phyloP scores from a whole-genome alignment of 2,113 vertebrate genomes.

The Oplegnathus fasciatus region DNA sequence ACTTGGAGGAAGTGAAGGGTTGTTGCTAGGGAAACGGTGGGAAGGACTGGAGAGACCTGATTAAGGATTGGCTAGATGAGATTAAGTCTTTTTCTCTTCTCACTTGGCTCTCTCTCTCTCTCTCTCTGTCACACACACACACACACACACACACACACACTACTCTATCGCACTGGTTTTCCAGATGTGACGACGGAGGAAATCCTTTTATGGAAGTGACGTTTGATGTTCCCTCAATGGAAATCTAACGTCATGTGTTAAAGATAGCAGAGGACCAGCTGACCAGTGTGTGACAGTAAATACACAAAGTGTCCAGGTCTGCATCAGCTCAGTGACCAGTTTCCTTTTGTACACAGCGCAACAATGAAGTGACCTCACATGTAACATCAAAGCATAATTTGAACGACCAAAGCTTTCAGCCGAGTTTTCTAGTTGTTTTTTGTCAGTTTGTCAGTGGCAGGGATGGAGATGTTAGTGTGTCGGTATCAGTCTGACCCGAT shows the following conservation, averaged over 20 bases:
- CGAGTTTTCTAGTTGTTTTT: neutral
- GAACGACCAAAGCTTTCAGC: neutral
- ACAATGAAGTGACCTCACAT: constrained; percentile 54
- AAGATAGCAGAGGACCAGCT: constrained; percentile 27
- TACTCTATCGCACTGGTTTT: neutral
- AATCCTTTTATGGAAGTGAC: constrained; percentile 56
- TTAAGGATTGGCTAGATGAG: constrained; percentile 73
- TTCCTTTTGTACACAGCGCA: constrained; percentile 36
- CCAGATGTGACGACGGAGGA: constrained; percentile 20
- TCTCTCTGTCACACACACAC: neutral
- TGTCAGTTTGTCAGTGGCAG: neutral
- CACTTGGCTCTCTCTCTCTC: neutral
- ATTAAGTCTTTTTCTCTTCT: constrained; percentile 51
- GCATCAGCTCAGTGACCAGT: constrained; percentile 24
- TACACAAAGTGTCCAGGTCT: neutral
- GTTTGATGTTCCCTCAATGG: constrained; percentile 15
- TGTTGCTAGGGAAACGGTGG: constrained; percentile 70
- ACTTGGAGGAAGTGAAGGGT: constrained; percentile 59
- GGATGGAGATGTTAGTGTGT: neutral
- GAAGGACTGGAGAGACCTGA: constrained; percentile 68
- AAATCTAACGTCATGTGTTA: constrained; percentile 16
- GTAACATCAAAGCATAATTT: neutral
- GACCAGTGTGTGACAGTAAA: constrained; percentile 33
- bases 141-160: neutral
- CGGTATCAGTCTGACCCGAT: neutral